These are phyloP conservation scores for Lagorchestes hirsutus DNA, from an alignment of 2,797 vertebrate genomes.

Conservation along the genomic window DNA sequence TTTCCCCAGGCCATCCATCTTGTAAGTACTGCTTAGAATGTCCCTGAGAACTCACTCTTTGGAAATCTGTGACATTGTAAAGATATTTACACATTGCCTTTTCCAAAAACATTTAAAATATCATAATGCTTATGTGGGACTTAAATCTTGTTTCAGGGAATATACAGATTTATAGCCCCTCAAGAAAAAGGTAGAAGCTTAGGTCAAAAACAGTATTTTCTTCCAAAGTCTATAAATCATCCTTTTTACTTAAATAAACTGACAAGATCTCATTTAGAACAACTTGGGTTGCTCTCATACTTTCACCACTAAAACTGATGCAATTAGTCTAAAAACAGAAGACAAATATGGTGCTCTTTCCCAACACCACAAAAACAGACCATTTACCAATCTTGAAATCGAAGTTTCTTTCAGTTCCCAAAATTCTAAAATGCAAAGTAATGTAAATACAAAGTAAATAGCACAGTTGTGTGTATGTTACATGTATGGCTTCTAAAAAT, in stretches of 20 bases:
- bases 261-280: fast-evolving
- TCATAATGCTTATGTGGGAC: neutral
- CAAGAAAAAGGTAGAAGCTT: neutral
- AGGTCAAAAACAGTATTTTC: fast-evolving
- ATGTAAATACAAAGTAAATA: neutral
- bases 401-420: slow-evolving; percentile 14
- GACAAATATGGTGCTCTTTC: neutral
- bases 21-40: neutral
- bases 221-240: neutral
- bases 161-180: fast-evolving
- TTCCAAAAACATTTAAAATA: neutral
- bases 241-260: neutral
- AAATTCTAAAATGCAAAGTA: neutral
- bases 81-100: neutral
- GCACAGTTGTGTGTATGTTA: neutral
- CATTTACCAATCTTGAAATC: neutral
- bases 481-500: neutral
- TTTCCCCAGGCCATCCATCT: neutral
- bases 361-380: neutral
- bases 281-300: neutral
- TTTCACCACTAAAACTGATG: neutral
- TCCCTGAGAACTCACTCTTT: slow-evolving; percentile 14
- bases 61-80: slow-evolving; percentile 7
- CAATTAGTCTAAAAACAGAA: neutral
- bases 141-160: neutral